phyloP scores from a whole-genome alignment of 2,113 vertebrate genomes.

The Oxygymnocypris stewartii region DNA sequence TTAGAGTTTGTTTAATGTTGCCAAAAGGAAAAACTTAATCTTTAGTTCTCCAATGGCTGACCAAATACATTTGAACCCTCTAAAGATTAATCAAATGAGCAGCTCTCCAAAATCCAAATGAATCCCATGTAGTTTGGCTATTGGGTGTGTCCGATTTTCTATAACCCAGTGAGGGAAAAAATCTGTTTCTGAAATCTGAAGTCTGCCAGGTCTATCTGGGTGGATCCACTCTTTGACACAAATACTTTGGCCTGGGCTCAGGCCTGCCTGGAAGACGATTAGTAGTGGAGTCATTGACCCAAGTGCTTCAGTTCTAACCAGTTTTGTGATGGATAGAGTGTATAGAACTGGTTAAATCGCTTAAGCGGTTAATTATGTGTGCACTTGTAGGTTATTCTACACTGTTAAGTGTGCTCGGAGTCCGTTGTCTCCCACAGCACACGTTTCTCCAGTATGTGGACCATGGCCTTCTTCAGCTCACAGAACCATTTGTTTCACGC shows the following conservation, averaged over 20 bases:
- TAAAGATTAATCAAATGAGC: background rate
- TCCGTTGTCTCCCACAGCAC: slow-evolving; percentile 85
- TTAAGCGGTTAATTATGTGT: background rate
- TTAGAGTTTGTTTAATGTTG: background rate
- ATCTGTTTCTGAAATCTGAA: background rate
- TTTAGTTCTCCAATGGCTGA: background rate
- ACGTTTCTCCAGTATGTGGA: slow-evolving; percentile 88
- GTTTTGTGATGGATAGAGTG: no score
- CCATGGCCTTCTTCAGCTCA: slow-evolving; percentile 77
- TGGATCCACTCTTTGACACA: slow-evolving; percentile 9
- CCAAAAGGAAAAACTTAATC: background rate
- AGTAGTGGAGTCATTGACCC: background rate
- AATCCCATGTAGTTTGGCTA: background rate
- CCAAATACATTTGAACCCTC: background rate
- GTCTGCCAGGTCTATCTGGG: slow-evolving; percentile 12
- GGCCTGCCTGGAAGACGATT: background rate
- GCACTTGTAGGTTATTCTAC: slow-evolving; percentile 84
- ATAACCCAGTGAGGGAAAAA: background rate
- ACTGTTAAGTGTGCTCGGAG: slow-evolving; percentile 79
- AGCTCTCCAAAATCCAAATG: slow-evolving; percentile 12
- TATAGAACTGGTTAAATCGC: background rate
- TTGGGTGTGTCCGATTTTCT: background rate
- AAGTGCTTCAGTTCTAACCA: background rate
- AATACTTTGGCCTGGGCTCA: slow-evolving; percentile 1
- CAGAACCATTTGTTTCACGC: slow-evolving; percentile 77